These are phyloP conservation scores for Pocota personata DNA, from an alignment of 2,888 invertebrate species.

Conservation along the genomic window DNA sequence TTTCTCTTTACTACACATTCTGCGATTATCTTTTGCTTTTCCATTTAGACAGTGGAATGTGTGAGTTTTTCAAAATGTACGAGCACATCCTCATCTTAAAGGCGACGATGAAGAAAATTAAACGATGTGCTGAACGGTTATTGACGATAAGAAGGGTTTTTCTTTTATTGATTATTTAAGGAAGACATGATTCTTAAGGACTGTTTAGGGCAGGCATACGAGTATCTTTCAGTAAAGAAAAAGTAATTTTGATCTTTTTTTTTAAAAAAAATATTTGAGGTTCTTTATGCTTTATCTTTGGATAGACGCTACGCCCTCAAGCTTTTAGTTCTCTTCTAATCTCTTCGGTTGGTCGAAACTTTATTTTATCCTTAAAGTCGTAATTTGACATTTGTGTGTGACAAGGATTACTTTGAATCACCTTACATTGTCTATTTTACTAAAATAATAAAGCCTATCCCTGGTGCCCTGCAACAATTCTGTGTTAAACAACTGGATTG, in stretches of 20 bases:
- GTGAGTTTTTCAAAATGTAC: not conserved
- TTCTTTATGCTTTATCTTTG: not conserved
- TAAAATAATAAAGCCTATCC: conserved; percentile 27
- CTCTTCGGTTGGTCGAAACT: not conserved
- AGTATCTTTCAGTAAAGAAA: not conserved
- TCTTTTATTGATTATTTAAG: not conserved
- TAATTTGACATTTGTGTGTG: not conserved
- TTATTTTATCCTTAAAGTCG: not conserved
- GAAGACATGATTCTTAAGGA: not conserved
- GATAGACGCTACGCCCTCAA: not conserved
- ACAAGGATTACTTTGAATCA: not conserved
- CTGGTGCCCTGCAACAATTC: conserved; percentile 18
- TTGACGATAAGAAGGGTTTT: not conserved
- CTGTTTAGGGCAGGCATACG: not conserved
- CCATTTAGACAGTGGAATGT: not conserved
- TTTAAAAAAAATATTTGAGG: not conserved
- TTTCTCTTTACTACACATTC: not conserved
- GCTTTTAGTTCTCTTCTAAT: not conserved
- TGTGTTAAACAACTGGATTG: conserved; percentile 15
- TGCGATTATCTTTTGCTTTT: conserved; percentile 4
- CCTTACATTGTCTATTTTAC: too few relatives aligned
- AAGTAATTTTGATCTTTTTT: not conserved
- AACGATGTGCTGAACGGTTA: conserved; percentile 1
- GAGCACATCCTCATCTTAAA: not conserved
- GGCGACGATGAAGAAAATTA: not conserved